phyloP scores from a whole-genome alignment of 2,797 vertebrate genomes.

The Xiphophorus birchmanni region DNA sequence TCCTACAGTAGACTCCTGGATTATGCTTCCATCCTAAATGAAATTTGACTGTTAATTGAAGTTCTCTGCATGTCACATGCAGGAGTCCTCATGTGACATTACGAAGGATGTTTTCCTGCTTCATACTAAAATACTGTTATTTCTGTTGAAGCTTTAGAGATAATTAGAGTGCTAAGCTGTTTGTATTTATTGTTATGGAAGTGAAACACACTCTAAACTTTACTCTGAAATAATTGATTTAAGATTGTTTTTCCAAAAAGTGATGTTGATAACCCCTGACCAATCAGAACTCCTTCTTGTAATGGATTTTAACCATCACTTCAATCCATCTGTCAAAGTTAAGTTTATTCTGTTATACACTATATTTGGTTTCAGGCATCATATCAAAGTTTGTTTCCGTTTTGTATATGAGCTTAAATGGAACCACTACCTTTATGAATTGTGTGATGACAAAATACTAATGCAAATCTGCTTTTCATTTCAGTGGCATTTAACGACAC shows the following conservation, averaged over 20 bases:
- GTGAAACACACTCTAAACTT: background rate
- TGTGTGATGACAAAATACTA: no score
- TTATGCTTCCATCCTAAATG: background rate
- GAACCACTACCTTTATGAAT: no score
- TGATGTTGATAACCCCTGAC: background rate
- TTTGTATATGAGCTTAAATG: no score
- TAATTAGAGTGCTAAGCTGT: background rate
- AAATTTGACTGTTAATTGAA: background rate
- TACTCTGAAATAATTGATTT: background rate
- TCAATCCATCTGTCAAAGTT: no score
- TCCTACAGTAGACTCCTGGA: background rate
- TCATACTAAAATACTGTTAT: background rate
- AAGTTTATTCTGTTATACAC: no score
- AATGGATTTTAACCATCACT: no score
- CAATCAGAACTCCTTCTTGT: background rate
- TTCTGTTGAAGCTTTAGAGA: background rate
- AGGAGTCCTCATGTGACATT: background rate
- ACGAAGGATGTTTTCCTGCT: background rate
- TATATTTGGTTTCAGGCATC: no score
- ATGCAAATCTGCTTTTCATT: no score
- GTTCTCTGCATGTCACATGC: background rate
- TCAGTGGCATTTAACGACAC: no score
- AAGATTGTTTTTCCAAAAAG: background rate
- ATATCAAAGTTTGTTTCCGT: no score
- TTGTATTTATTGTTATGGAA: background rate